Evolutionary conservation across 2,888 invertebrate genomes (phyloP), one percentile per base, ranked within the genome.

Genomic region (Stenurella melanura): DNA sequence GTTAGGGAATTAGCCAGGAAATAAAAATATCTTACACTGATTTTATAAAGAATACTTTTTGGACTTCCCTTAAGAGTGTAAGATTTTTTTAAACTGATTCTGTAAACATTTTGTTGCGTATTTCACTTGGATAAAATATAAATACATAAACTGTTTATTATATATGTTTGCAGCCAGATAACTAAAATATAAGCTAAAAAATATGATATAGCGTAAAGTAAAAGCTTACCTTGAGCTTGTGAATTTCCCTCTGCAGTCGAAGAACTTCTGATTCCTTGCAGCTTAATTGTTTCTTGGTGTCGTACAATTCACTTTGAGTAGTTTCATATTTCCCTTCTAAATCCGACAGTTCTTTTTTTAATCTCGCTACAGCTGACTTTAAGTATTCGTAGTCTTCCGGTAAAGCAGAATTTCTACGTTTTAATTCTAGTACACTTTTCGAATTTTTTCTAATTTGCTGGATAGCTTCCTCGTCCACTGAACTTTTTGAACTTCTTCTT

Each of bases 161-260:
- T 34, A 34, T 34, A 17, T 17, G 17, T 57, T 18, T 57, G 58
- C 30, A 34, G 9, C 0, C 19, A 60, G 60, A 19, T 18, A 60
- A 12, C 17, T 10, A 54, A 34, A 19, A 57, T 26, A 21, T 58
- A 17, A 19, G 15, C 21, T 4, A 26, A 73, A 57, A 17, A 54
- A 17, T 54, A 50, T 11, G 15, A 58, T 58, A 58, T 58, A 19
- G 1, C 11, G 0, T 10, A 58, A 58, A 21, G 50, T 4, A 58
- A 58, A 58, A 19, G 75, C 84, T 90, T 87, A 93, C 93, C 92
- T 93, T 93, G 64, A 94, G 88, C 87, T 95, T 94, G 87, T 95
- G 93, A 70, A 94, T 92, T 89, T 95, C 95, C 72, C 93, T 90
- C 86, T 93, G 92, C 60, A 94, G 88, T 83, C 92, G 91, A 54